Percentiles rank a stretch among this genome's conserved stretches.
phyloP scores from a whole-genome alignment of 2,888 invertebrate species.

The Tinea pellionella region DNA sequence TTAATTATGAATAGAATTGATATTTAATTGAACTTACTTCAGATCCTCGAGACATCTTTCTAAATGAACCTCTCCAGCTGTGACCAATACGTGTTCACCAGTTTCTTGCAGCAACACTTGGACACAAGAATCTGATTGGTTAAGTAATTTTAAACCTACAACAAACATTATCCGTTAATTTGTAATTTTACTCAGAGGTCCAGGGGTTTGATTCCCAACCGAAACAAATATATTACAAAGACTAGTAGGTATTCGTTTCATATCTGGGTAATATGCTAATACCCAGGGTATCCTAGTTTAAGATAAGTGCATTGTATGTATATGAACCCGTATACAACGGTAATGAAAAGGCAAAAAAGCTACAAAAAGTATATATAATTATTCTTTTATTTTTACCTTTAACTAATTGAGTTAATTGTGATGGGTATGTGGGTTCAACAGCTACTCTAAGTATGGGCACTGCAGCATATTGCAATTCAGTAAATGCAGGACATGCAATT shows the following conservation, averaged over 20 bases:
- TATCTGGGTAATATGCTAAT: too few relatives aligned
- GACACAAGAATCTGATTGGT: conserved; percentile 95
- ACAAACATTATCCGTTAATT: conserved; percentile 3
- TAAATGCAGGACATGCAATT: conserved; percentile 86
- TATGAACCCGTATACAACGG: too few relatives aligned
- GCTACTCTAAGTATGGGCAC: conserved; percentile 95
- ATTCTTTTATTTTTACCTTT: conserved; percentile 47
- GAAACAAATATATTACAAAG: background rate
- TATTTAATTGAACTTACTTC: conserved; percentile 45
- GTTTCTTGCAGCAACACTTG: conserved; percentile 90
- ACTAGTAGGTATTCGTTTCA: too few relatives aligned
- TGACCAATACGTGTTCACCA: conserved; percentile 94
- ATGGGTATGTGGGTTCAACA: conserved; percentile 85
- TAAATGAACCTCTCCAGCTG: conserved; percentile 97
- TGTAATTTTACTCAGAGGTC: too few relatives aligned
- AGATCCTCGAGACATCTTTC: conserved; percentile 96
- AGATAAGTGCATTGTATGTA: too few relatives aligned
- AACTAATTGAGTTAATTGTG: conserved; percentile 79
- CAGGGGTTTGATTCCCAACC: too few relatives aligned
- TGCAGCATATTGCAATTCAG: conserved; percentile 79
- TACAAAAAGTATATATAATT: too few relatives aligned
- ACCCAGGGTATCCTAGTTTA: too few relatives aligned
- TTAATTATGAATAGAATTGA: background rate
- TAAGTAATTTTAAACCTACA: conserved; percentile 82
- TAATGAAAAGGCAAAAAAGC: too few relatives aligned